Percentiles rank a stretch among this genome's conserved stretches.
phyloP scores from a whole-genome alignment of 1,140 invertebrate species.

The Cydia strobilella region DNA sequence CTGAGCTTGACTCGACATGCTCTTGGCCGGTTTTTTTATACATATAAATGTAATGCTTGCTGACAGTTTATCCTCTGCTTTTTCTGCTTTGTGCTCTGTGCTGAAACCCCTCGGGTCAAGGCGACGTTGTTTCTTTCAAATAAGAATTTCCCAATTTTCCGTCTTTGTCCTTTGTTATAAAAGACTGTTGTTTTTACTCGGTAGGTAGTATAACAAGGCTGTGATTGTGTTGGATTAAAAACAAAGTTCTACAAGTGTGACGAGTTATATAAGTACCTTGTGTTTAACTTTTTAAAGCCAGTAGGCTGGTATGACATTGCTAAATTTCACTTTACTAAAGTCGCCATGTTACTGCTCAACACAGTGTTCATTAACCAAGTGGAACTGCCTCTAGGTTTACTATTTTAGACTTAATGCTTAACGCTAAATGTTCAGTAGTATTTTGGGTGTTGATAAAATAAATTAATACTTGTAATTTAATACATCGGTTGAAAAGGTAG shows the following conservation, averaged over 20 bases:
- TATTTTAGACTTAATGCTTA: too few relatives aligned
- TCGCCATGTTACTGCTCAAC: too few relatives aligned
- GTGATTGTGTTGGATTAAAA: slow-evolving; percentile 9
- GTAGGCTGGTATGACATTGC: too few relatives aligned
- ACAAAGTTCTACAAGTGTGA: neutral
- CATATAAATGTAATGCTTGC: neutral
- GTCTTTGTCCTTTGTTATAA: slow-evolving; percentile 26
- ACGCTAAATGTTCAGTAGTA: too few relatives aligned
- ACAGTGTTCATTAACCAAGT: too few relatives aligned
- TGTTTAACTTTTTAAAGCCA: neutral
- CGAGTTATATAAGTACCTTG: neutral
- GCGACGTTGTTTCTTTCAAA: slow-evolving; percentile 11
- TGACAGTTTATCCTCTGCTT: neutral
- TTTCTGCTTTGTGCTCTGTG: neutral
- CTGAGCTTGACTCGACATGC: too few relatives aligned
- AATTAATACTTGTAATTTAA: too few relatives aligned
- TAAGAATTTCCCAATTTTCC: slow-evolving; percentile 22
- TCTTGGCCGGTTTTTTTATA: too few relatives aligned
- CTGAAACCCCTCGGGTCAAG: slow-evolving; percentile 15
- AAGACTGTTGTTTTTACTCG: slow-evolving; percentile 29
- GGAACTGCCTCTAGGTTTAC: too few relatives aligned
- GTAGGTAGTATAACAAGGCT: slow-evolving; percentile 24
- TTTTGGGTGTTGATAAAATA: too few relatives aligned
- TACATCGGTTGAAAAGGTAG: too few relatives aligned
- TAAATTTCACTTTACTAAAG: too few relatives aligned